phyloP scores from a whole-genome alignment of 1,140 invertebrate genomes.

The Dysdera silvatica region DNA sequence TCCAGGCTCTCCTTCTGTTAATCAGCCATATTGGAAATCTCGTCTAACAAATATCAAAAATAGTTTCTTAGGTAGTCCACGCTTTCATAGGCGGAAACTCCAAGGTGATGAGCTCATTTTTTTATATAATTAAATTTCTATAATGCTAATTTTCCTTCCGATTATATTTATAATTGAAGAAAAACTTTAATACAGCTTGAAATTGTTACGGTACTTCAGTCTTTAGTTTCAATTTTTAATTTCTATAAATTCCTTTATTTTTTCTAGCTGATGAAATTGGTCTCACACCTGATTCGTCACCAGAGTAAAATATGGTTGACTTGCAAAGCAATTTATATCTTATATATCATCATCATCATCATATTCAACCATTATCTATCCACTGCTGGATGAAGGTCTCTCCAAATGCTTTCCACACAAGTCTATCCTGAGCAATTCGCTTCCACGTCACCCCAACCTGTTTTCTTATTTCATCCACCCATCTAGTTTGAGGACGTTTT shows the following conservation, averaged over 20 bases:
- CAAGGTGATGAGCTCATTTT: slow-evolving; percentile 57
- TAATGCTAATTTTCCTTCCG: slow-evolving; percentile 57
- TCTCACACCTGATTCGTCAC: slow-evolving; percentile 89
- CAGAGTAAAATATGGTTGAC: slow-evolving; percentile 56
- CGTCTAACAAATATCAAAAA: slow-evolving; percentile 95
- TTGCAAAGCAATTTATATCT: background rate
- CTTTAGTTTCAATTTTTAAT: no score
- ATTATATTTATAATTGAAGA: background rate
- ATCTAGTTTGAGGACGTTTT: no score
- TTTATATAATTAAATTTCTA: slow-evolving; percentile 61
- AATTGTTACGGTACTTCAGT: no score
- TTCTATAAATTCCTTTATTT: slow-evolving; percentile 29
- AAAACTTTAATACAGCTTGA: no score
- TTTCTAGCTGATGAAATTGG: slow-evolving; percentile 61
- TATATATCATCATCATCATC: no score
- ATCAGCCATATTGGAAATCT: slow-evolving; percentile 83
- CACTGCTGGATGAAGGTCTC: no score
- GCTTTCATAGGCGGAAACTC: slow-evolving; percentile 93
- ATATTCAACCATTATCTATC: no score
- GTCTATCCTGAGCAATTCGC: no score
- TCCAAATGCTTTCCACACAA: no score
- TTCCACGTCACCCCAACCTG: no score
- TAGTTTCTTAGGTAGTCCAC: slow-evolving; percentile 92
- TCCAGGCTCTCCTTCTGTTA: slow-evolving; percentile 66
- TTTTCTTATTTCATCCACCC: no score